Base-by-base conservation (phyloP, 2,113 vertebrate species). In the Aegotheles bennettii region DNA sequence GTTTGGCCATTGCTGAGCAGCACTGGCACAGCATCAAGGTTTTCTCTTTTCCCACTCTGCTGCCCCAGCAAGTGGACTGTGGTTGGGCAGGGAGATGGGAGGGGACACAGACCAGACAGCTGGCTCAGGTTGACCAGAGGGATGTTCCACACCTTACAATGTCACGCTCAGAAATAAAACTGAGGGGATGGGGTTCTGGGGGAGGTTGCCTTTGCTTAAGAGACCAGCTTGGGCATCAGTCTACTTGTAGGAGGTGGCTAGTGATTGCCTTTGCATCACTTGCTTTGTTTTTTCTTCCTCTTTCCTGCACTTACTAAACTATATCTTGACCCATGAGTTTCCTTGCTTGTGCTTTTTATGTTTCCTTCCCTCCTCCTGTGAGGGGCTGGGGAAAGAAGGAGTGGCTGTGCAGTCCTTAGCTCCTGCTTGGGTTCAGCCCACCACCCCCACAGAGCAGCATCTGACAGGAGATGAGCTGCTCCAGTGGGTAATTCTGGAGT, bases 341-440 rank as follows among this genome's bases (percentile, higher is more conserved):
- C 38, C 42, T 79, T 33, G 9, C 10, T 91, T 84, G 17, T 3
- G 17, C 28, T 50, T 25, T 50, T 81, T 82, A 16, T 78, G 16
- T 40, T 74, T 16, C 84, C 28, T 57, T 6, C 21, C 6, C 5
- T 63, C 2, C 3, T 56, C 40, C 40, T 2, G 0, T 33, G 71
- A 18, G 26, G 26, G 13, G 8, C 26, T 24, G 36, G 31, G 15
- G 18, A 50, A 67, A 38, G 38, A 93, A 67, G 42, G 38, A 93
- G 33, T 1, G 2, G 11, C 54, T 2, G 0, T 1, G 2, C 28
- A 35, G 35, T 75, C 23, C 53, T 68, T 54, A 31, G 47, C 11
- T 85, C n/a, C 56, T 63, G 38, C 40, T 26, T 5, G 0, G 7
- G 33, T 8, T 76, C 33, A 71, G 19, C 25, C n/a, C 47, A n/a